These are phyloP conservation scores for Pteropus rufus DNA, from an alignment of 2,797 vertebrate species.

Conservation along the genomic window DNA sequence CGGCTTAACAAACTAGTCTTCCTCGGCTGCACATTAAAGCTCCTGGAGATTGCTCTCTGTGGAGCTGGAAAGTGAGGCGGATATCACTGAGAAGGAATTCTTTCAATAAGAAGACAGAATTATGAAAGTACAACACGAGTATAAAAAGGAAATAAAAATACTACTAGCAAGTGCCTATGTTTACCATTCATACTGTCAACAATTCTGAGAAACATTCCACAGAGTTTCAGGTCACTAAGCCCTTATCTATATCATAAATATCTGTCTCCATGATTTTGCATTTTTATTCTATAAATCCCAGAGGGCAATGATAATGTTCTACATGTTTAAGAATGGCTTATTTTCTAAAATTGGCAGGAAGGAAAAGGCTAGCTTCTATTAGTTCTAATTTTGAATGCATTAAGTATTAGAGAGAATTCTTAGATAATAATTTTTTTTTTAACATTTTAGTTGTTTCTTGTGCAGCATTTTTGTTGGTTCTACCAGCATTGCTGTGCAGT, in stretches of 20 bases:
- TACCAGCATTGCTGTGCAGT: neutral
- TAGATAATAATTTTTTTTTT: neutral
- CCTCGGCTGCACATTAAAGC: neutral
- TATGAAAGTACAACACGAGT: neutral
- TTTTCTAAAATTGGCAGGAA: slow-evolving; percentile 49
- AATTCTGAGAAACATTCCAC: slow-evolving; percentile 52
- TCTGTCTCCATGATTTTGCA: neutral
- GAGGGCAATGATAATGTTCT: slow-evolving; percentile 34
- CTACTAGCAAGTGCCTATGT: neutral
- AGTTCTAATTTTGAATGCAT: slow-evolving; percentile 22
- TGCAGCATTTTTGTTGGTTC: neutral
- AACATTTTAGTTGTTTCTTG: neutral
- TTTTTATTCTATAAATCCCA: slow-evolving; percentile 39
- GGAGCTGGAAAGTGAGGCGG: neutral
- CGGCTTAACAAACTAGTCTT: neutral
- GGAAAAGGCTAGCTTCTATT: slow-evolving; percentile 10
- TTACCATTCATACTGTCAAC: slow-evolving; percentile 25
- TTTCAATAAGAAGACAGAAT: neutral
- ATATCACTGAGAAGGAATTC: neutral
- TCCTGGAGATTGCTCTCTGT: neutral
- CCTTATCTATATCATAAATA: neutral
- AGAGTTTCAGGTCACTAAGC: slow-evolving; percentile 35
- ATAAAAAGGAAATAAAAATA: slow-evolving; percentile 39
- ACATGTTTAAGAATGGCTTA: slow-evolving; percentile 32
- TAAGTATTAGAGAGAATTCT: neutral